Evolutionary conservation across 1,140 invertebrate genomes (phyloP), one percentile per base, ranked within the genome.

Genomic region (Hesperophylax magnus): DNA sequence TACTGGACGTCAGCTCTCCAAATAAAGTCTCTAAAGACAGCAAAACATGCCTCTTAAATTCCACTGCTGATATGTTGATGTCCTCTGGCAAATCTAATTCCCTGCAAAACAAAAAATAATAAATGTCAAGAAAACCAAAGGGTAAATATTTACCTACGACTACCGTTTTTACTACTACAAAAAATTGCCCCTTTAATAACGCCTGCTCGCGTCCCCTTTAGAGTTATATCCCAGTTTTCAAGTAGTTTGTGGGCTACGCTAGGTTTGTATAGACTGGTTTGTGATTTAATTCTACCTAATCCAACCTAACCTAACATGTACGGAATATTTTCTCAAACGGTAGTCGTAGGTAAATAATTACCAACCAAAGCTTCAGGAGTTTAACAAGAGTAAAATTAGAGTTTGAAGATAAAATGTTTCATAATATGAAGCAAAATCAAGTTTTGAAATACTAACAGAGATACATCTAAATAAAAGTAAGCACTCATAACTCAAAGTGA

Each of bases 21-120:
- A 93, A 92, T 22, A 94, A 84, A 79, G 87, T 87, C 18, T 87
- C 87, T 54, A 93, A 82, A 2, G 91, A 89, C 81, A 89, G 85
- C 53, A 91, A 86, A 77, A 94, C 88, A 84, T 93, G 91, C 60
- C 91, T 91, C 82, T 92, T 92, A 60, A 93, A 88, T 79, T 86
- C 91, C 0, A 88, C 88, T 0, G 86, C 84, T 34, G 88, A 91
- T 69, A 93, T 79, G 58, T 86, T 85, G 8, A 85, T 82, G 22
- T 87, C 83, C 17, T 85, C 39, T 34, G 87, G 81, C n/a, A 87
- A 58, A 75, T 87, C 84, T 60, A 93, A 84, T 85, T 91, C 88
- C 82, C 93, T 93, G 85, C 7, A 89, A 90, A 76, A 72, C 81
- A 81, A 85, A 85, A 77, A 34, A 85, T 78, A 80, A 82, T 82